phyloP scores from a whole-genome alignment of 2,888 invertebrate species.

The Torymus tubicola region DNA sequence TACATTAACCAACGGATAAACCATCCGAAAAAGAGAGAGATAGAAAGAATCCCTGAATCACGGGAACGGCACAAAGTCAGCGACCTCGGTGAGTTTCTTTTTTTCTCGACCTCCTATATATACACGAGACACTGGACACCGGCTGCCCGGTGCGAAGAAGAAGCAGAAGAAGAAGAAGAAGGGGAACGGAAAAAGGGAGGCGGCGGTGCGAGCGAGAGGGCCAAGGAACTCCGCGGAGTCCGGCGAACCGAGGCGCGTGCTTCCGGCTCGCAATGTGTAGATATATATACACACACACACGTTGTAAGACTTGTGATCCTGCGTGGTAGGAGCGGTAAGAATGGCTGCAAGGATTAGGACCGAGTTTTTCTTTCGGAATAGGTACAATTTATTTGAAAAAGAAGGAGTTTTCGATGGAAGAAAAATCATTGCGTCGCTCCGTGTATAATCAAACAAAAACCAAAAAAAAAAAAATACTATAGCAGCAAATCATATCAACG shows the following conservation, averaged over 20 bases:
- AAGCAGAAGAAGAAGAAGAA: neutral
- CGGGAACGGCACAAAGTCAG: too few species aligned
- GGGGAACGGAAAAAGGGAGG: neutral
- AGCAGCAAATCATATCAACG: too few species aligned
- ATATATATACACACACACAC: neutral
- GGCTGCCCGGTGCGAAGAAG: neutral
- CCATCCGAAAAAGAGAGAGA: neutral
- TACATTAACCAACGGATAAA: too few species aligned
- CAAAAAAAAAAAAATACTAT: too few species aligned
- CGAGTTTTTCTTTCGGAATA: too few species aligned
- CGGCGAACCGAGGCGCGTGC: conserved; percentile 39
- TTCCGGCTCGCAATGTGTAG: conserved; percentile 30
- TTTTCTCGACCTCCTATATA: neutral
- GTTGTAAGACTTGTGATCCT: neutral
- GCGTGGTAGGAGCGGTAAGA: too few species aligned
- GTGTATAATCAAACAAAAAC: too few species aligned
- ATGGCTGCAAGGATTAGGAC: too few species aligned
- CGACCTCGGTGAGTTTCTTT: neutral
- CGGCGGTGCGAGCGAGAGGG: neutral
- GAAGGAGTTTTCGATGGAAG: too few species aligned
- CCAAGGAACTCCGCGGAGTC: conserved; percentile 39
- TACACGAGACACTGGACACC: too few species aligned
- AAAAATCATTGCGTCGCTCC: too few species aligned
- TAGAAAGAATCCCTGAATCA: neutral
- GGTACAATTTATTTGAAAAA: too few species aligned